Base-by-base conservation (phyloP, 2,797 vertebrate genomes). In the Pteropus rufus region DNA sequence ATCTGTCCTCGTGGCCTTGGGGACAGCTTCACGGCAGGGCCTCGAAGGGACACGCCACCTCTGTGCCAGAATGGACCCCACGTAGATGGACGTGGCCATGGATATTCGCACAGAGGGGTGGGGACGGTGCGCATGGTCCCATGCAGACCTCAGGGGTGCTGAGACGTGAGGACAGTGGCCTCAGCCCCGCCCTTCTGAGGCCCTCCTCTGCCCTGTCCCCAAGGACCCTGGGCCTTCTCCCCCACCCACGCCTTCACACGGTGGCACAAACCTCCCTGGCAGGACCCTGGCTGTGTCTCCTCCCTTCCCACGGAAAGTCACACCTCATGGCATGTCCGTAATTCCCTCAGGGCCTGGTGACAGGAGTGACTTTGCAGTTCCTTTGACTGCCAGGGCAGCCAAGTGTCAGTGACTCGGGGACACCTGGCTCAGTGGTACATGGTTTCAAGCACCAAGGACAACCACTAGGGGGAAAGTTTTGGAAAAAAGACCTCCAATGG, bases 391-490 rank as follows among this genome's bases (percentile, higher is more conserved):
- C 10, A 2, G 15, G 67, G 26, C 36, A 5, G 15, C 46, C 3
- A 0, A 12, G 69, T 2, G 1, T 44, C 8, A 10, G 18, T 7
- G 46, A 10, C 29, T 18, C 15, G 3, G 3, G 19, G 39, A n/a
- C 24, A 24, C 44, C 9, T 19, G 12, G n/a, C 14, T 34, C 10
- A 0, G 7, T 7, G 34, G 56, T 0, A 7, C 41, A 4, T 9
- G 24, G 39, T 54, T 44, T 31, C 24, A 4, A 6, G n/a, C 1
- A 3, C 65, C 6, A 23, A 7, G n/a, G 64, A n/a, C 41, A 19
- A 18, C 7, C 1, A 34, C 11, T 14, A 6, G 1, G 12, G 0
- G 3, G 7, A 9, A 10, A 3, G 24, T 1, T 21, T 16, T 2
- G 3, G 5, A 29, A 4, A 29, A 24, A 52, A 23, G 6, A 24